Base-by-base conservation (phyloP, 1,140 invertebrate genomes). In the Drosophila ohnishii region DNA sequence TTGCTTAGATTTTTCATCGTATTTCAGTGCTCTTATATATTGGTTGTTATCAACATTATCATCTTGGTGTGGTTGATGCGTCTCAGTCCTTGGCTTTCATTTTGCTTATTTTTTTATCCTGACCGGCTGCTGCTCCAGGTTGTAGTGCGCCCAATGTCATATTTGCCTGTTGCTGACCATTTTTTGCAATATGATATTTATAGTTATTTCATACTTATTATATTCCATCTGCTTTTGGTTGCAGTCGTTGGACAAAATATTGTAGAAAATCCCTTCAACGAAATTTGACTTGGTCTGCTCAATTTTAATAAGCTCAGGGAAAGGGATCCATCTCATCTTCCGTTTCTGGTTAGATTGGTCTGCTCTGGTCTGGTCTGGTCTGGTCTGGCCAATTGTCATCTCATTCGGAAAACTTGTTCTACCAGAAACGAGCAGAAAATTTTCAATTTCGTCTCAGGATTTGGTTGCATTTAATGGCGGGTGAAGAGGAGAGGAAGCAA, bases 181-280 rank as follows among this genome's bases (percentile, higher is more conserved):
- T 79, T 86, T 69, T 40, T 19, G 84, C 84, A 87, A 87, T 83
- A 83, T 82, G 79, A 88, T 88, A 87, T 87, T 87, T 87, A 88
- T 83, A 83, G 83, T 73, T 80, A 83, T 86, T 87, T 86, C 80
- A 75, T 87, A 83, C 83, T 87, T 85, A 87, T 86, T 87, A 79
- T 87, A 83, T 86, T 70, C 82, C 85, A 86, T 87, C 75, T 82
- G 75, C 64, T 81, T 61, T 73, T 35, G 40, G 50, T 39, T 59
- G 44, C 69, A 59, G n/a, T 47, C 30, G 45, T 32, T 50, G 28
- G 2, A 9, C 40, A 19, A 22, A 63, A 32, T 45, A 16, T 14
- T 32, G 45, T 25, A 16, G 61, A 55, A 69, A 61, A 55, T 69
- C 65, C 37, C 47, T 44, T 42, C 10, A 69, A 78, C 60, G 76